Evolutionary conservation across 2,888 invertebrate genomes (phyloP).

Genomic region (Erebia ligea): DNA sequence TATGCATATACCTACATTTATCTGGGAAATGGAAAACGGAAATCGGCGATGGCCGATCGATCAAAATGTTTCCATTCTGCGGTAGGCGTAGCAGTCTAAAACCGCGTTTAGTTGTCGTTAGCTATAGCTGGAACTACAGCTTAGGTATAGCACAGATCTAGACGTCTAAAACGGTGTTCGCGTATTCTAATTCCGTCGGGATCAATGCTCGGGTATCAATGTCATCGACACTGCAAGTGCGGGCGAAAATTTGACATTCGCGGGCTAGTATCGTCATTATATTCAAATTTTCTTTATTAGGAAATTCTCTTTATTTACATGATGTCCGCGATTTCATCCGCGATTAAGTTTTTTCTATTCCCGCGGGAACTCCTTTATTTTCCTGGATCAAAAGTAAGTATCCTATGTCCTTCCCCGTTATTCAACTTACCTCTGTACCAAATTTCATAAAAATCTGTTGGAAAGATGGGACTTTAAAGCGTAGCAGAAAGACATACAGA

Average conservation of each 20-base stretch:
- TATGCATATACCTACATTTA: too few species aligned
- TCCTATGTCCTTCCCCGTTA: too few species aligned
- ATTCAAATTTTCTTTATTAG: not conserved
- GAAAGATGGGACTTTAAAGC: too few species aligned
- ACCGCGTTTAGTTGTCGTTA: not conserved
- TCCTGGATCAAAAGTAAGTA: too few species aligned
- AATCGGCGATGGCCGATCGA: not conserved
- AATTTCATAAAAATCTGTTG: too few species aligned
- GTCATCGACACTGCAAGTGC: slow-evolving; percentile 47
- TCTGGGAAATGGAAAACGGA: too few species aligned
- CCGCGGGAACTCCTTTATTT: too few species aligned
- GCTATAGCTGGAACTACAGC: not conserved
- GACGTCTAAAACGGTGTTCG: slow-evolving; percentile 40
- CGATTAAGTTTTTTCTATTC: too few species aligned
- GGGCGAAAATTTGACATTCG: slow-evolving; percentile 8
- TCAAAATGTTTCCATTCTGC: not conserved
- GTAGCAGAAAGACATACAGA: too few species aligned
- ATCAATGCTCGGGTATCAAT: slow-evolving; percentile 48
- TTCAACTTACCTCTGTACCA: too few species aligned
- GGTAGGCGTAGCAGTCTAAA: slow-evolving; percentile 1
- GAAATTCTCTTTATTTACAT: too few species aligned
- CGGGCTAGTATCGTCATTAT: not conserved
- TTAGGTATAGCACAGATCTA: slow-evolving; percentile 33
- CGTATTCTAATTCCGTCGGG: slow-evolving; percentile 46
- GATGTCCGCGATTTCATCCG: too few species aligned